Evolutionary conservation across 2,113 vertebrate genomes (phyloP).

Genomic region (Ptilonorhynchus violaceus): DNA sequence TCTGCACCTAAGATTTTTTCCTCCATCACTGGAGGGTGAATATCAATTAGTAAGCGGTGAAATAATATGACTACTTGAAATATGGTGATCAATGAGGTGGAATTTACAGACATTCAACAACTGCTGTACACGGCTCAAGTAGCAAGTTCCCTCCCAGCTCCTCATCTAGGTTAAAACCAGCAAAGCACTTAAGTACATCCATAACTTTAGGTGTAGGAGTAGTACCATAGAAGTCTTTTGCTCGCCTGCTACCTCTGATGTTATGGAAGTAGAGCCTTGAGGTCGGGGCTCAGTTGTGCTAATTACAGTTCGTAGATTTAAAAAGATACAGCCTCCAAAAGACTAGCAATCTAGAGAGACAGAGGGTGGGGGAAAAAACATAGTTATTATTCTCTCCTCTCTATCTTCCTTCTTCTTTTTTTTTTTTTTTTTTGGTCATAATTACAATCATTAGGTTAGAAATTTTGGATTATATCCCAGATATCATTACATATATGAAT

Average conservation of each 20-base stretch:
- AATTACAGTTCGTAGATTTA: neutral
- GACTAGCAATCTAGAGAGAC: neutral
- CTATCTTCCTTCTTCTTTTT: neutral
- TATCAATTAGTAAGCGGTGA: constrained; percentile 1
- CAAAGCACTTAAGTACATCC: neutral
- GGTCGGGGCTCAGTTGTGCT: neutral
- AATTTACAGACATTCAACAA: neutral
- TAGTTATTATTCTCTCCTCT: neutral
- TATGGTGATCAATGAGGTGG: neutral
- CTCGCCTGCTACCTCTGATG: neutral
- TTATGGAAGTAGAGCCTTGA: neutral
- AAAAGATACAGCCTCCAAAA: neutral
- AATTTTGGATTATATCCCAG: constrained; percentile 3
- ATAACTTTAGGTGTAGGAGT: neutral
- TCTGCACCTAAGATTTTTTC: neutral
- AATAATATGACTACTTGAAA: neutral
- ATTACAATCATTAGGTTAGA: constrained; percentile 18
- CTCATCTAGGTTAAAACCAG: constrained; percentile 5
- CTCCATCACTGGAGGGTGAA: constrained; percentile 9
- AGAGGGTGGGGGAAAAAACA: neutral
- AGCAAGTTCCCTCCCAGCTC: neutral
- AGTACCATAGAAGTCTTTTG: neutral
- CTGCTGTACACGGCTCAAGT: neutral
- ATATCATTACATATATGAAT: neutral
- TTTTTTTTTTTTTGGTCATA: neutral